Evolutionary conservation across 2,797 vertebrate species (phyloP).

Genomic region (Diplodus sargus): DNA sequence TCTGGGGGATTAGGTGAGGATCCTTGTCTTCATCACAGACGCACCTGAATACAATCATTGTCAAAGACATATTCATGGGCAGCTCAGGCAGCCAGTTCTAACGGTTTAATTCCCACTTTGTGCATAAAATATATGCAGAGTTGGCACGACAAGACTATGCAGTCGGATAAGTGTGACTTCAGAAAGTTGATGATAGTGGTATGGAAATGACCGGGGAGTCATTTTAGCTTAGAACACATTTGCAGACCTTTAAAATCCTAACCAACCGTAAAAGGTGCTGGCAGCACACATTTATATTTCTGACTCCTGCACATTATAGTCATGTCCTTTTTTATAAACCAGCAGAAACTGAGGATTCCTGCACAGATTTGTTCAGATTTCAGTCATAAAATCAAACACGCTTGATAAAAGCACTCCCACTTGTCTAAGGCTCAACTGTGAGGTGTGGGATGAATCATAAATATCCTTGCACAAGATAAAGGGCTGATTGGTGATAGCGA

Average conservation of each 20-base stretch:
- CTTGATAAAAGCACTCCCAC: conserved; percentile 6
- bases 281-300: neutral
- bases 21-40: neutral
- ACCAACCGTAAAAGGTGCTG: neutral
- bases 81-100: conserved; percentile 7
- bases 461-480: conserved; percentile 7
- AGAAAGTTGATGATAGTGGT: conserved; percentile 1
- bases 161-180: neutral
- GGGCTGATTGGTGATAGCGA: neutral
- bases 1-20: conserved; percentile 19
- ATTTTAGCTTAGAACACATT: neutral
- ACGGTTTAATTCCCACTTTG: conserved; percentile 19
- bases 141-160: neutral
- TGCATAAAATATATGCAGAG: conserved; percentile 4
- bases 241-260: conserved; percentile 29
- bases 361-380: conserved; percentile 15
- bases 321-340: conserved; percentile 11
- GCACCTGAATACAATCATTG: neutral
- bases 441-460: conserved; percentile 37
- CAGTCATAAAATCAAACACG: conserved; percentile 9
- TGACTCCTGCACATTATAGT: conserved; percentile 7
- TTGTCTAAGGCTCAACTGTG: conserved; percentile 21
- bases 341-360: neutral
- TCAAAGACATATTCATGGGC: conserved; percentile 4
- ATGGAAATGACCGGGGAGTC: conserved; percentile 3